Evolutionary conservation across 2,888 invertebrate genomes (phyloP).

Genomic region (Lasioglossum pauxillum): DNA sequence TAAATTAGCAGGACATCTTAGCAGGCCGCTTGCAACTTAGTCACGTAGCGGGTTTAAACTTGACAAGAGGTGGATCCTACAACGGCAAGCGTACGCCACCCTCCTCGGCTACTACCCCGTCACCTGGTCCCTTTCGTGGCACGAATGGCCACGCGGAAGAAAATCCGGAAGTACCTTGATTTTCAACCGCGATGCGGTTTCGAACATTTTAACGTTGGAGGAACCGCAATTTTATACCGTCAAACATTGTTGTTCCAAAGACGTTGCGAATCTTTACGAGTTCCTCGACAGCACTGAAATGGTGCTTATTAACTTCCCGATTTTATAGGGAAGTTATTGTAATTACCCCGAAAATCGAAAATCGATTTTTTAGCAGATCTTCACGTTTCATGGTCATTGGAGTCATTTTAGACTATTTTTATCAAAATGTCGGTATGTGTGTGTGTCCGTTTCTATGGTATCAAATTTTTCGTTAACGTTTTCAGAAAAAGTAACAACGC

Average conservation of each 20-base stretch:
- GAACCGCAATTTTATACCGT: background rate
- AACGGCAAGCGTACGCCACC: slow-evolving; percentile 61
- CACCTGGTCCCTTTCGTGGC: slow-evolving; percentile 65
- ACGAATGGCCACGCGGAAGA: slow-evolving; percentile 47
- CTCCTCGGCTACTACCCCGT: slow-evolving; percentile 62
- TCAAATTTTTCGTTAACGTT: too few relatives aligned
- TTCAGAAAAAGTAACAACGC: too few relatives aligned
- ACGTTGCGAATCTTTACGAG: background rate
- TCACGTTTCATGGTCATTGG: too few relatives aligned
- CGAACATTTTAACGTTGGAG: background rate
- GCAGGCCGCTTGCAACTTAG: slow-evolving; percentile 84
- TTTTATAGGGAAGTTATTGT: too few relatives aligned
- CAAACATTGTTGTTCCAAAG: background rate
- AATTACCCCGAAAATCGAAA: too few relatives aligned
- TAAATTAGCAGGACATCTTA: slow-evolving; percentile 84
- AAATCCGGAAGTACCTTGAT: slow-evolving; percentile 48
- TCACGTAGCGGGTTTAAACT: slow-evolving; percentile 84
- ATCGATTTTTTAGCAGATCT: too few relatives aligned
- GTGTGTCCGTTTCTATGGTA: too few relatives aligned
- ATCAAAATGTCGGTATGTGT: too few relatives aligned
- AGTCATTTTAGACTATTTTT: too few relatives aligned
- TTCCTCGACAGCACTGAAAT: background rate
- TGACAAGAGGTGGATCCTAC: slow-evolving; percentile 82
- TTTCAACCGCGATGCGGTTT: slow-evolving; percentile 42
- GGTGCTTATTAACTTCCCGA: too few relatives aligned